Conservation (phyloP, 2,888 invertebrate species). For the Ctena decussata region DNA sequence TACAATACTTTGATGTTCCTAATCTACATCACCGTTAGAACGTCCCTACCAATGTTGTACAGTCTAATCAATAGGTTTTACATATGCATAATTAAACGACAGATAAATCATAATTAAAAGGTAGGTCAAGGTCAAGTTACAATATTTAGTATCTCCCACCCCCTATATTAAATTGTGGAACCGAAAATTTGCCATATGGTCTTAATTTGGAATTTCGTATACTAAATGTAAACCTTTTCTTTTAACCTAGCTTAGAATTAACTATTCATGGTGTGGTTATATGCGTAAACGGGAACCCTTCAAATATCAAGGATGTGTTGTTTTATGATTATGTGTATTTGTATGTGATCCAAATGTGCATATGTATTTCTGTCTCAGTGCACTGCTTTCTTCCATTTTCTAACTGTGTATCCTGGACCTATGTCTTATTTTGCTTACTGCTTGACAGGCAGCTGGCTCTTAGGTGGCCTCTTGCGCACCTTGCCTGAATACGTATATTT, state of each 20-base stretch:
- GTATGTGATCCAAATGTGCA: too few species aligned
- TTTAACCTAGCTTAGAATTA: background rate
- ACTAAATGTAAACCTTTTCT: too few species aligned
- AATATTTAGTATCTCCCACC: background rate
- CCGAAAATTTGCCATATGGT: background rate
- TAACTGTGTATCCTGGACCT: too few species aligned
- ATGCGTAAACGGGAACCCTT: background rate
- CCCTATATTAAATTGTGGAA: background rate
- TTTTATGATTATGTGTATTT: background rate
- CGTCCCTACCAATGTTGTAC: background rate
- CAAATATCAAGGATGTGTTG: background rate
- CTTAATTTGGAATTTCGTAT: too few species aligned
- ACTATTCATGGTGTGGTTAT: background rate
- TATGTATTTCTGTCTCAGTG: too few species aligned
- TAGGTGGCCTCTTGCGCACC: background rate
- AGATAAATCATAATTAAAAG: background rate
- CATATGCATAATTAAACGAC: background rate
- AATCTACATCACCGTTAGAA: too few species aligned
- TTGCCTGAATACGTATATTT: background rate
- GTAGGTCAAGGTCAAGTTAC: background rate
- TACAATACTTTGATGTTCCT: too few species aligned
- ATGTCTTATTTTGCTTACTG: background rate
- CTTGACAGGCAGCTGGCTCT: background rate
- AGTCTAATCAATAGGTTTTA: background rate
- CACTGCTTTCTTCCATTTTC: too few species aligned